These are phyloP conservation scores for Ancistrus triradiatus DNA, from an alignment of 2,113 vertebrate species.

Conservation along the genomic window DNA sequence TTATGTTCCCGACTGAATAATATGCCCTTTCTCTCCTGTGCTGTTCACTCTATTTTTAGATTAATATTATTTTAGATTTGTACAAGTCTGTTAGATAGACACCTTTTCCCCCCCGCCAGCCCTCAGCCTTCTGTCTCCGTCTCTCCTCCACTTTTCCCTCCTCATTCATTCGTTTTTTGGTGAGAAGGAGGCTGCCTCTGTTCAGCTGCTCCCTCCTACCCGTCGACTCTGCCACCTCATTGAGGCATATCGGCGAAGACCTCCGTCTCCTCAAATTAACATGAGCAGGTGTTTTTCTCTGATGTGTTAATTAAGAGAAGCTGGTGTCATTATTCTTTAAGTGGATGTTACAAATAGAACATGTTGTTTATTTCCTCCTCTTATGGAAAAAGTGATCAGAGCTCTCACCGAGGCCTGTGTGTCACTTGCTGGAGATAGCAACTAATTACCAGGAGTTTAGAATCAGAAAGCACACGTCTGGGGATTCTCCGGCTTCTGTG, in stretches of 20 bases:
- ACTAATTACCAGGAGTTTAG: slow-evolving; percentile 53
- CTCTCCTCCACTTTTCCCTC: no score
- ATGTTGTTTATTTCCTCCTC: slow-evolving; percentile 61
- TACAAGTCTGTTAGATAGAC: neutral
- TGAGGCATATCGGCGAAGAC: slow-evolving; percentile 50
- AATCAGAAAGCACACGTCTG: slow-evolving; percentile 45
- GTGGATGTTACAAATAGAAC: slow-evolving; percentile 65
- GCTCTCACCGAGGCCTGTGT: slow-evolving; percentile 51
- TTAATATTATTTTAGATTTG: no score
- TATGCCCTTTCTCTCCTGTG: no score
- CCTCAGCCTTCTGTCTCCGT: no score
- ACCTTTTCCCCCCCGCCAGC: neutral
- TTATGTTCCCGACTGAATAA: no score
- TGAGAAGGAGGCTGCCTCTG: slow-evolving; percentile 32
- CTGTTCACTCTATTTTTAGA: no score
- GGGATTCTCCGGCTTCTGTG: slow-evolving; percentile 34
- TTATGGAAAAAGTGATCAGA: slow-evolving; percentile 51
- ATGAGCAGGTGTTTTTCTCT: slow-evolving; percentile 66
- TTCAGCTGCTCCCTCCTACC: slow-evolving; percentile 49
- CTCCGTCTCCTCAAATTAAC: slow-evolving; percentile 62
- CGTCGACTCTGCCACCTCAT: slow-evolving; percentile 44
- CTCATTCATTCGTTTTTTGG: slow-evolving; percentile 13
- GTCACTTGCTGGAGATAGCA: slow-evolving; percentile 44
- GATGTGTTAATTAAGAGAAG: slow-evolving; percentile 65
- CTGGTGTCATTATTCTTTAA: slow-evolving; percentile 65